Evolutionary conservation across 2,113 vertebrate genomes (phyloP).

Genomic region (Monopterus albus): DNA sequence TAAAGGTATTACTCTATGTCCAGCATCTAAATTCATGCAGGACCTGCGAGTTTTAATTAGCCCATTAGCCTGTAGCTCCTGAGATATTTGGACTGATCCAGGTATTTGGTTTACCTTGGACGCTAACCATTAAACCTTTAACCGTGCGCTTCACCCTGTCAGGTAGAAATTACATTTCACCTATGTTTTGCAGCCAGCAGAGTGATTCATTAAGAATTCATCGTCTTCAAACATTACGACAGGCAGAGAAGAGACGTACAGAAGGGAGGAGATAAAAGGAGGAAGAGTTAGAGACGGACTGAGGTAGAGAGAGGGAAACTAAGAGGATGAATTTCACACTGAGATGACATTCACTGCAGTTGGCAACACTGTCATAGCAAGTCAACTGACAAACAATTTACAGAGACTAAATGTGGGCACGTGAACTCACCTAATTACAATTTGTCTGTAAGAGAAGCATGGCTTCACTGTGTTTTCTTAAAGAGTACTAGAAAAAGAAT

Average conservation of each 20-base stretch:
- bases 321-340: slow-evolving; percentile 49
- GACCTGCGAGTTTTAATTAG: neutral
- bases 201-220: slow-evolving; percentile 50
- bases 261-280: neutral
- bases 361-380: neutral
- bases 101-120: slow-evolving; percentile 16
- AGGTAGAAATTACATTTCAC: slow-evolving; percentile 10
- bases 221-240: slow-evolving; percentile 9
- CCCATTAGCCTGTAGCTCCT: slow-evolving; percentile 5
- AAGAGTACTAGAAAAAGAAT: too few relatives aligned
- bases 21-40: neutral
- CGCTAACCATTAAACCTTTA: slow-evolving; percentile 48
- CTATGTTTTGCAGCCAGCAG: neutral
- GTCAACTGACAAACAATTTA: neutral
- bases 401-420: too few relatives aligned
- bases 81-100: slow-evolving; percentile 22
- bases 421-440: too few relatives aligned
- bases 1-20: neutral
- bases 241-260: neutral
- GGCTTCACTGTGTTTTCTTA: too few relatives aligned
- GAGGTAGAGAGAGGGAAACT: neutral
- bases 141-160: slow-evolving; percentile 27
- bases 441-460: too few relatives aligned
- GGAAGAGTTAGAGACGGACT: neutral
- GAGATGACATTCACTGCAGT: slow-evolving; percentile 12